Percentiles rank a stretch among this genome's conserved stretches.
phyloP scores from a whole-genome alignment of 1,140 invertebrate genomes.

The Agrilus planipennis region DNA sequence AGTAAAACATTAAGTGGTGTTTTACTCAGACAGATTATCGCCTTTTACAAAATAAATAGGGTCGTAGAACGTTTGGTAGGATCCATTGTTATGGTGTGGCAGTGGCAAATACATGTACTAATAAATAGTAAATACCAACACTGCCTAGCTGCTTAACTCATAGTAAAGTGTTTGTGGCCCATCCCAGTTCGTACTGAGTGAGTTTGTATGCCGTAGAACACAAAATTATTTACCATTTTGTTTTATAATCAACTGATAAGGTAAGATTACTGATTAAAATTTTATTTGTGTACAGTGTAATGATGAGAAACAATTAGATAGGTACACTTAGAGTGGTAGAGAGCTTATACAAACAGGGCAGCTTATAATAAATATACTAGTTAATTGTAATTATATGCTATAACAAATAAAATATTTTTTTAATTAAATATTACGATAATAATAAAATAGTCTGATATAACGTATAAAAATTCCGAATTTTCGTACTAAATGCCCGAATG shows the following conservation, averaged over 20 bases:
- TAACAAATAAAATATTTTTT: not conserved
- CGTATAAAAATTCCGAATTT: too few relatives aligned
- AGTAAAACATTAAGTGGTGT: too few relatives aligned
- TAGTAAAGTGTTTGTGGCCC: constrained; percentile 32
- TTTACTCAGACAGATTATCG: too few relatives aligned
- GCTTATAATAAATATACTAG: not conserved
- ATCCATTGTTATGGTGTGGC: too few relatives aligned
- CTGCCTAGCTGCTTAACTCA: constrained; percentile 7
- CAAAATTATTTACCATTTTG: constrained; percentile 18
- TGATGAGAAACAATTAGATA: not conserved
- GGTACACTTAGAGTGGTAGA: not conserved
- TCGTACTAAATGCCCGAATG: too few relatives aligned
- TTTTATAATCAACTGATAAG: constrained; percentile 29
- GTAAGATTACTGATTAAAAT: constrained; percentile 15
- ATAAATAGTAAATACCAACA: not conserved
- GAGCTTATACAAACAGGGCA: not conserved
- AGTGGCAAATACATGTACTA: too few relatives aligned
- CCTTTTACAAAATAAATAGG: too few relatives aligned
- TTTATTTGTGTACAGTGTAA: too few relatives aligned
- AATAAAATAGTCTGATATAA: not conserved
- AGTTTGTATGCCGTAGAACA: constrained; percentile 31
- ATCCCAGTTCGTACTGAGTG: constrained; percentile 33
- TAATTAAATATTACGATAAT: not conserved
- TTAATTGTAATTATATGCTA: not conserved
- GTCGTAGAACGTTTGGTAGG: too few relatives aligned